A percentile compares a stretch with the other conserved stretches of the same genome.
These are phyloP conservation scores for Steinernema carpocapsae DNA, from an alignment of 2,888 invertebrate species.

Conservation along the genomic window DNA sequence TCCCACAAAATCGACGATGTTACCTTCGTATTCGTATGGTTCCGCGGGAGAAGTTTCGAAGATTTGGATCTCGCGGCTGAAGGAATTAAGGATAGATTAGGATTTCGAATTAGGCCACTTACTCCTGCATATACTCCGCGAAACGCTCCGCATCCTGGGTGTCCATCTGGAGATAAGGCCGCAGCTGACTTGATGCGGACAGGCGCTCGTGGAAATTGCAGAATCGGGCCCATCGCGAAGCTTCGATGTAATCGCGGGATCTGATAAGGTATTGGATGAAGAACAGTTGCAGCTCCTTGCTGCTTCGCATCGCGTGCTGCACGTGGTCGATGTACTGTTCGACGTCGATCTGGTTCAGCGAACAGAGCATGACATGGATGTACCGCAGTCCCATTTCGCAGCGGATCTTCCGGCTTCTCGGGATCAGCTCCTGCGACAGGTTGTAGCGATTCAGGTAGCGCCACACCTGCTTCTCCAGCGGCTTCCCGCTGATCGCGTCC, in stretches of 20 bases:
- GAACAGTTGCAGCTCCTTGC: background rate
- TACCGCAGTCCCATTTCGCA: background rate
- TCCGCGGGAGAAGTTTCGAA: background rate
- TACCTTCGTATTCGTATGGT: background rate
- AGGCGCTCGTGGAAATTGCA: background rate
- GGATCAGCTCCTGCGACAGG: background rate
- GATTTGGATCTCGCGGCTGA: background rate
- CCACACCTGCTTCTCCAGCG: constrained; percentile 12
- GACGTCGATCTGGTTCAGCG: background rate
- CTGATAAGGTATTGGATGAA: background rate
- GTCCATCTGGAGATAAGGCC: background rate
- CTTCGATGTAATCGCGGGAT: background rate
- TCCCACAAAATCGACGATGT: background rate
- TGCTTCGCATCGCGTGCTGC: background rate
- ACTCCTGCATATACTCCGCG: background rate
- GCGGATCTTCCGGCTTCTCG: background rate
- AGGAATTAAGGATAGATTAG: background rate
- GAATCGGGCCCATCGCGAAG: constrained; percentile 9
- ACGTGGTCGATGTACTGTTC: background rate
- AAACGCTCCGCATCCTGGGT: background rate
- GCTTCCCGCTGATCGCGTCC: background rate
- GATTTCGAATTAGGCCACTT: background rate
- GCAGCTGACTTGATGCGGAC: background rate
- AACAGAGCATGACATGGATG: background rate
- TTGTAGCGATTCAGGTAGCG: background rate